Conservation (phyloP, 1,140 invertebrate species). For the Micrasema minimum region DNA sequence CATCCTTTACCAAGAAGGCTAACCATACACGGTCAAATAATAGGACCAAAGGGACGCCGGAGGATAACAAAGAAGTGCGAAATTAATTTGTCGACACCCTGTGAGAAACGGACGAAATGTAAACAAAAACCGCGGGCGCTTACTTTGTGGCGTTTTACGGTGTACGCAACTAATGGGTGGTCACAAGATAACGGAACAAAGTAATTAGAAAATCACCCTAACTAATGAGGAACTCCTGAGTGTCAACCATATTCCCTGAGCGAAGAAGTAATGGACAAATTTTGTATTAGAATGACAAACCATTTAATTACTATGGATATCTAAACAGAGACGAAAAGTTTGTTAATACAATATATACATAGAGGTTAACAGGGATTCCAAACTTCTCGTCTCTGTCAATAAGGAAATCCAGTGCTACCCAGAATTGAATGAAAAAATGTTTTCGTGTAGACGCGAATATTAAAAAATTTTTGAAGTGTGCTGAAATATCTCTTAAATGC, state of each 20-base stretch:
- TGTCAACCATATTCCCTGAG: no score
- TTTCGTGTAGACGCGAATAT: no score
- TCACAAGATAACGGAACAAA: conserved; percentile 9
- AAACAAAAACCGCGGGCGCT: conserved; percentile 27
- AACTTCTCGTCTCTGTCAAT: no score
- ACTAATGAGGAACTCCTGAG: neutral
- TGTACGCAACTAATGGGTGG: conserved; percentile 1
- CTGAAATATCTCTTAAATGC: no score
- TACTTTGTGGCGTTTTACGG: conserved; percentile 14
- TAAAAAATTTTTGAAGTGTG: no score
- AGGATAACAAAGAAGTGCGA: conserved; percentile 24
- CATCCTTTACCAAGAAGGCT: neutral
- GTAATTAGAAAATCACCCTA: neutral
- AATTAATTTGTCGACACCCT: conserved; percentile 28
- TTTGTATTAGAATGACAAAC: no score
- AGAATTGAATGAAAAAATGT: no score
- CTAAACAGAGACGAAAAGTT: no score
- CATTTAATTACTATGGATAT: no score
- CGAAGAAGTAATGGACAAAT: neutral
- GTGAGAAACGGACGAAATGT: conserved; percentile 20
- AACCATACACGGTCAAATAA: conserved; percentile 7
- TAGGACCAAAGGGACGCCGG: neutral
- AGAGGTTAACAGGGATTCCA: no score
- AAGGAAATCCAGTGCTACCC: no score
- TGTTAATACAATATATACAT: no score